A percentile compares a stretch with the other conserved stretches of the same genome.
Evolutionary conservation across 2,797 vertebrate genomes (phyloP).

Genomic region (Heliangelus exortis): DNA sequence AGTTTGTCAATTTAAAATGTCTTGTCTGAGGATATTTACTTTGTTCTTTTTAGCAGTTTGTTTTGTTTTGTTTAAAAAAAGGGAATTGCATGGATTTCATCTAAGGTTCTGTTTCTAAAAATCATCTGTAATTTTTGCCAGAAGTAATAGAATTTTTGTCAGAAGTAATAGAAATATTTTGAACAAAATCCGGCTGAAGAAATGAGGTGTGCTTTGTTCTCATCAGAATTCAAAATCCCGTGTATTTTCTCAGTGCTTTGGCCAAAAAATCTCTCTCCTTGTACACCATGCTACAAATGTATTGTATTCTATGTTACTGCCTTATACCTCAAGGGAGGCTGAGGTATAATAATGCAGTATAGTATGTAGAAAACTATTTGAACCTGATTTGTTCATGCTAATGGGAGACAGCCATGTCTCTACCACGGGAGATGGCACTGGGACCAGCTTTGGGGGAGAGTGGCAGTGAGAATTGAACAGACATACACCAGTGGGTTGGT

Average conservation of each 20-base stretch:
- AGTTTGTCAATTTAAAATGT: neutral
- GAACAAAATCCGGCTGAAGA: neutral
- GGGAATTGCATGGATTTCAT: neutral
- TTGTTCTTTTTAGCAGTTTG: neutral
- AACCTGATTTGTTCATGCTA: neutral
- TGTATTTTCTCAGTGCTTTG: neutral
- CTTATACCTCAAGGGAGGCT: neutral
- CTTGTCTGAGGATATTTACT: neutral
- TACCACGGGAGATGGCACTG: neutral
- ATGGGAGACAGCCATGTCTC: neutral
- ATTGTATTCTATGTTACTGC: neutral
- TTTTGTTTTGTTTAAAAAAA: neutral
- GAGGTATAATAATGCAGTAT: neutral
- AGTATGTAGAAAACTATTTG: neutral
- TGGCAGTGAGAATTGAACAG: neutral
- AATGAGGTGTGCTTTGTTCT: neutral
- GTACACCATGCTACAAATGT: neutral
- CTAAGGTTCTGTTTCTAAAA: neutral
- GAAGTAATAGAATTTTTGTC: neutral
- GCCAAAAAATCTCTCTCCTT: neutral
- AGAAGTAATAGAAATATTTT: neutral
- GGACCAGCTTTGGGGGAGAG: neutral
- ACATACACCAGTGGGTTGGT: rapidly evolving
- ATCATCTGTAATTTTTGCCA: neutral
- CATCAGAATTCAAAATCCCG: neutral